Base-by-base conservation (phyloP, 2,113 vertebrate species). In the Scartelaos histophorus region DNA sequence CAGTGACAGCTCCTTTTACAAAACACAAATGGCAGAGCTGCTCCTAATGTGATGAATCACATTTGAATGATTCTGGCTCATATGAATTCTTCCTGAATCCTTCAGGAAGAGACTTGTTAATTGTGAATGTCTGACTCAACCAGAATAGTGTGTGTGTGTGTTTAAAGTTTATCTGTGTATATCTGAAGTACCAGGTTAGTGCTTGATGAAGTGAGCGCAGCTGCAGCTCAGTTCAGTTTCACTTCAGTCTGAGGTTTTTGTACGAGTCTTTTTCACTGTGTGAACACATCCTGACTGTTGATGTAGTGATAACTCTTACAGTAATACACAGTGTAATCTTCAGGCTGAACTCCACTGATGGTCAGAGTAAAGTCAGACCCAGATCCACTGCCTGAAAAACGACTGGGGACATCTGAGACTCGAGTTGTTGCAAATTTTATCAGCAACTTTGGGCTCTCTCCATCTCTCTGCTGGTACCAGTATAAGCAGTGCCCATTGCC, bases 231-330 rank as follows among this genome's bases (percentile, higher is more conserved):
- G 29, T 29, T 29, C 53, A 70, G 57, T 79, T 57, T 70, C 51
- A 58, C 49, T 82, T 76, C 76, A 67, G 47, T 67, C 58, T 67
- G 53, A 78, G 35, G 71, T 81, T 78, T 84, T 78, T 80, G 74
- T 80, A 74, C 46, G 64, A 74, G 19, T 10, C 47, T 53, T 84
- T 56, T 69, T 78, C 75, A 81, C 82, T 72, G 78, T 84, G 78
- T 83, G 74, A 72, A 74, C 74, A 45, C 0, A 0, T 19, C 54
- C n/a, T n/a, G n/a, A n/a, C n/a, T n/a, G n/a, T n/a, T n/a, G n/a
- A n/a, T n/a, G n/a, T n/a, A n/a, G n/a, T n/a, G n/a, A n/a, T n/a
- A n/a, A n/a, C n/a, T n/a, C n/a, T 57, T 17, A 67, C 76, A 79
- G 61, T 76, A 70, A 43, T 82, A 82, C 67, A 73, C 54, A 66